Percentiles rank a stretch among this genome's conserved stretches.
phyloP scores from a whole-genome alignment of 2,113 vertebrate genomes.

The Acanthisitta chloris region DNA sequence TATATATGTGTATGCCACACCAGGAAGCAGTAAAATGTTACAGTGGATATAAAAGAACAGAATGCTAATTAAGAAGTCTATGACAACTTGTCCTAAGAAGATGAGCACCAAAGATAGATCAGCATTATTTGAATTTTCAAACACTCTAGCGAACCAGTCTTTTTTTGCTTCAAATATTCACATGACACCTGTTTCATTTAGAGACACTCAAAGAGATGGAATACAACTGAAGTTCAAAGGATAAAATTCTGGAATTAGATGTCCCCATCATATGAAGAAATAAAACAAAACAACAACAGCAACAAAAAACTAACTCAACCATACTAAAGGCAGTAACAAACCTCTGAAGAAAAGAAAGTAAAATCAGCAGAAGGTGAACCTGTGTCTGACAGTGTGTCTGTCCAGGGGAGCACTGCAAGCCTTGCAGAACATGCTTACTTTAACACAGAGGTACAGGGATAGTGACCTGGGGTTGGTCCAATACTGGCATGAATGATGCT shows the following conservation, averaged over 20 bases:
- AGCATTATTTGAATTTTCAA: background rate
- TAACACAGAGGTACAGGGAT: background rate
- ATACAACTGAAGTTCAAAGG: background rate
- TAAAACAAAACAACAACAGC: too few relatives aligned
- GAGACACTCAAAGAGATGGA: background rate
- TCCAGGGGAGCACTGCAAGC: background rate
- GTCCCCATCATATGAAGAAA: background rate
- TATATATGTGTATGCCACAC: too few relatives aligned
- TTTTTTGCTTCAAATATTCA: background rate
- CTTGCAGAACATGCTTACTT: background rate
- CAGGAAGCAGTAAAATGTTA: background rate
- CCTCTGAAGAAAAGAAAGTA: background rate
- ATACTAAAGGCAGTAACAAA: background rate
- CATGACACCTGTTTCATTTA: background rate
- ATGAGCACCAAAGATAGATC: background rate
- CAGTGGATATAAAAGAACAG: background rate
- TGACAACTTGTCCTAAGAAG: background rate
- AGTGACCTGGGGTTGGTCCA: background rate
- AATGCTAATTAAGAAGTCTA: background rate
- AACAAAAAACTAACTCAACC: background rate
- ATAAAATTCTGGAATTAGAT: background rate
- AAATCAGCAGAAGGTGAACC: background rate
- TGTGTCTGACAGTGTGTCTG: background rate
- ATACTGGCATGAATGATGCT: background rate
- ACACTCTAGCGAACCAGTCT: background rate